These are phyloP conservation scores for Sterna hirundo DNA, from an alignment of 2,113 vertebrate genomes.

Conservation along the genomic window DNA sequence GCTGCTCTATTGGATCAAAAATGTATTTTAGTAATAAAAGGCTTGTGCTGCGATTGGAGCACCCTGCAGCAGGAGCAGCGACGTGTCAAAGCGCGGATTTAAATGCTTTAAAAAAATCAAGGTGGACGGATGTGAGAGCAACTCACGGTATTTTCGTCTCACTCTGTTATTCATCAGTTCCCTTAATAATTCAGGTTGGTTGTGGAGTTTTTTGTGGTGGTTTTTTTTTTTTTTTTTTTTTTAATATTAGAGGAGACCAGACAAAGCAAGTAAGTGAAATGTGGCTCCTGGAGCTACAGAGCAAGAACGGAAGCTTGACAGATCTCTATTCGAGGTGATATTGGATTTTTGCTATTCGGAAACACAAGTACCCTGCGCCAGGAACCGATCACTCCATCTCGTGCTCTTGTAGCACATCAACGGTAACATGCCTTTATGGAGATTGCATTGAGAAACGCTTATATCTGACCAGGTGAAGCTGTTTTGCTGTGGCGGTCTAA, in stretches of 20 bases:
- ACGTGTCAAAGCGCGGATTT: neutral
- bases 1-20: neutral
- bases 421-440: neutral
- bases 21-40: conserved; percentile 11
- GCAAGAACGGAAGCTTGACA: neutral
- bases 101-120: neutral
- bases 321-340: conserved; percentile 11
- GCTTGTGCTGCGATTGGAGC: neutral
- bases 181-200: conserved; percentile 23
- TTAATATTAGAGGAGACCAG: neutral
- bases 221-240: neutral
- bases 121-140: neutral
- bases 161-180: neutral
- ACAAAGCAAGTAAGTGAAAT: neutral
- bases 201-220: neutral
- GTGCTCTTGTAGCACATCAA: neutral
- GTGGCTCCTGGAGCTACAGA: conserved; percentile 6
- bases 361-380: neutral
- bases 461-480: neutral
- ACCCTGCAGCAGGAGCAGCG: neutral
- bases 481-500: neutral
- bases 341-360: conserved; percentile 47
- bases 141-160: neutral
- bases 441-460: neutral
- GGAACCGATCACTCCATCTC: neutral